A percentile compares a stretch with the other conserved stretches of the same genome.
These are phyloP conservation scores for Merodon equestris DNA, from an alignment of 2,888 invertebrate species.

Conservation along the genomic window DNA sequence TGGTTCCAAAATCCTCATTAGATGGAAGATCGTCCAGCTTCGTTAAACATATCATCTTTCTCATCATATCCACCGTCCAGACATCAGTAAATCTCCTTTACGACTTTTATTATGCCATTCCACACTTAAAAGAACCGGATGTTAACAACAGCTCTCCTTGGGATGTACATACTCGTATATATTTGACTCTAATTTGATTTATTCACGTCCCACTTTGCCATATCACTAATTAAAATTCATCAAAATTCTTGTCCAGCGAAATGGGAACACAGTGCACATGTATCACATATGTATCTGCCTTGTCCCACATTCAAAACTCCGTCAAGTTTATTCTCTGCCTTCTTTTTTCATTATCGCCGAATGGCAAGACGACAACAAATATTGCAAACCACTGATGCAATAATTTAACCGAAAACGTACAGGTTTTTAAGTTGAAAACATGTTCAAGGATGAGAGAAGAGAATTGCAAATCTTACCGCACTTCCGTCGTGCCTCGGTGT, in stretches of 20 bases:
- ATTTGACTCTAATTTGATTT: conserved; percentile 41
- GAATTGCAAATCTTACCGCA: conserved; percentile 38
- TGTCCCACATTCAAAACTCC: conserved; percentile 55
- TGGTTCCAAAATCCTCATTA: no score
- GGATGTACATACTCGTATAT: no score
- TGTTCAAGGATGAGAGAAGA: conserved; percentile 8
- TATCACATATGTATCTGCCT: conserved; percentile 1
- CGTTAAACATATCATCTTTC: no score
- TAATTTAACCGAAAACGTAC: conserved; percentile 33
- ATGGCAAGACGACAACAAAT: conserved; percentile 25
- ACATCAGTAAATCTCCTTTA: no score
- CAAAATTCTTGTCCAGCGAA: conserved; percentile 42
- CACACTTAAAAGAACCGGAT: no score
- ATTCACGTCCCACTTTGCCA: conserved; percentile 45
- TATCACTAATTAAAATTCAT: conserved; percentile 60
- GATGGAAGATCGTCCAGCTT: no score
- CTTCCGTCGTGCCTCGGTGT: conserved; percentile 36
- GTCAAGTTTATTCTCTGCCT: no score
- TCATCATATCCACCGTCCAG: no score
- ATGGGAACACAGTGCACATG: conserved; percentile 1
- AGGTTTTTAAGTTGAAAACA: conserved; percentile 22
- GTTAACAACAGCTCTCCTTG: no score
- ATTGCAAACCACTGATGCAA: conserved; percentile 40
- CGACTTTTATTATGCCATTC: no score
- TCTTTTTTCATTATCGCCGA: conserved; percentile 50